Conservation (phyloP, 2,888 invertebrate species). For the Tiphia femorata region DNA sequence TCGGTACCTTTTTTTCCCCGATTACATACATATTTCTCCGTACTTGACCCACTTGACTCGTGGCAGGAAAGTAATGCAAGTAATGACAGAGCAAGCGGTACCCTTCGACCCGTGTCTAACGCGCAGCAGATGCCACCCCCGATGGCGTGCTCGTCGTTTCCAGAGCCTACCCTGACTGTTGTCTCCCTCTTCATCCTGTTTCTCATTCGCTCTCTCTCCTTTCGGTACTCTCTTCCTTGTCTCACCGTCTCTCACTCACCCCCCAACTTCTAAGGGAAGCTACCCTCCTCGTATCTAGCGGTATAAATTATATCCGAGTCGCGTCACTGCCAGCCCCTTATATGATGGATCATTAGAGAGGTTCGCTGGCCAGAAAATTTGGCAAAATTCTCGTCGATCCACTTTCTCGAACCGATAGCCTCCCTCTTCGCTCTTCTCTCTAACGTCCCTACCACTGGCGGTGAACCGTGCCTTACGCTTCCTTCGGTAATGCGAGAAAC, state of each 20-base stretch:
- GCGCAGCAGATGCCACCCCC: constrained; percentile 67
- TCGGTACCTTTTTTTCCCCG: constrained; percentile 14
- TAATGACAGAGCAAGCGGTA: constrained; percentile 63
- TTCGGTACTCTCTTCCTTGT: constrained; percentile 10
- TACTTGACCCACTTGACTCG: constrained; percentile 67
- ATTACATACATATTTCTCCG: constrained; percentile 38
- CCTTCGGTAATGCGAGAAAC: constrained; percentile 2
- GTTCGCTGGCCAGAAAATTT: constrained; percentile 65
- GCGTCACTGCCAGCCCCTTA: constrained; percentile 65
- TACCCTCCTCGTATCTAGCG: constrained; percentile 63
- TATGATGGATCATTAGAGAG: constrained; percentile 68
- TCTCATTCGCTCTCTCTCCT: constrained; percentile 16
- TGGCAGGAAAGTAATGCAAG: constrained; percentile 53
- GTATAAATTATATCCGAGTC: constrained; percentile 68
- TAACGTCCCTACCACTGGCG: background rate
- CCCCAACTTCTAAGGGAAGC: constrained; percentile 58
- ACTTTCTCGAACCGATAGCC: constrained; percentile 2
- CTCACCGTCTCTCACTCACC: constrained; percentile 33
- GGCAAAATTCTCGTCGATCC: constrained; percentile 54
- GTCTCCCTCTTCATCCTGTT: constrained; percentile 26
- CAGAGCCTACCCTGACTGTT: constrained; percentile 27
- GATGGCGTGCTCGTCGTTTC: constrained; percentile 25
- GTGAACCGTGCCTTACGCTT: background rate
- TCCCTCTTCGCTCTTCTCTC: too few species aligned
- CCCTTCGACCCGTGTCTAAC: constrained; percentile 69